Evolutionary conservation across 2,888 invertebrate genomes (phyloP), one percentile per base, ranked within the genome.

Genomic region (Philhelius pedissequus): DNA sequence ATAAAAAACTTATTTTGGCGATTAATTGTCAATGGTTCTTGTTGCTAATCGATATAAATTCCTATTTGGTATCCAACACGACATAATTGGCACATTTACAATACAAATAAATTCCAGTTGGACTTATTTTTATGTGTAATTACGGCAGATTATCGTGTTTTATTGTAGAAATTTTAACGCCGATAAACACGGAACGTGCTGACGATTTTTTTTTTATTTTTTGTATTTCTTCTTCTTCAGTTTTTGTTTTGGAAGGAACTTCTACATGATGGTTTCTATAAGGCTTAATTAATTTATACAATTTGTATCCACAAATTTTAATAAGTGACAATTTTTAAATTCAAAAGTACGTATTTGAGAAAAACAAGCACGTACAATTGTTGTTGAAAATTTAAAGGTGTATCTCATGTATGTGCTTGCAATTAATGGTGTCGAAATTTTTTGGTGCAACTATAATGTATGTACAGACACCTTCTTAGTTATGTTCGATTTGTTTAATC

Each of bases 11-110:
- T 66, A 64, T 54, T 66, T 74, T 66, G 30, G 66, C 20, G 32
- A 70, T n/a, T 64, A 35, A 64, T 58, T 66, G 52, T 22, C 38
- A 68, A 71, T 77, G 43, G 60, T 68, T 66, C 56, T 48, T n/a
- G 20, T 43, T 69, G 35, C 50, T 77, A 77, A 77, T 82, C 71
- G 58, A 82, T 71, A 82, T 71, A 68, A 68, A 82, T 76, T 56
- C 60, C 7, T 48, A 64, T 56, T 73, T 38, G 58, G 35, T 32
- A 60, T 30, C 50, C 60, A 76, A 32, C 45, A 56, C 35, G 38
- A 77, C 56, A n/a, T n/a, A 45, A 52, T 45, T 32, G 70, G 50
- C 66, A 76, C 56, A 76, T 76, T 76, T 71, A 30, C 56, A 76
- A 15, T 50, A 62, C 69, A 62, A 18, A 30, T 62, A 27, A 43